Percentiles rank a stretch among this genome's conserved stretches.
Evolutionary conservation across 2,113 vertebrate species (phyloP).

Genomic region (Ptyas mucosa): DNA sequence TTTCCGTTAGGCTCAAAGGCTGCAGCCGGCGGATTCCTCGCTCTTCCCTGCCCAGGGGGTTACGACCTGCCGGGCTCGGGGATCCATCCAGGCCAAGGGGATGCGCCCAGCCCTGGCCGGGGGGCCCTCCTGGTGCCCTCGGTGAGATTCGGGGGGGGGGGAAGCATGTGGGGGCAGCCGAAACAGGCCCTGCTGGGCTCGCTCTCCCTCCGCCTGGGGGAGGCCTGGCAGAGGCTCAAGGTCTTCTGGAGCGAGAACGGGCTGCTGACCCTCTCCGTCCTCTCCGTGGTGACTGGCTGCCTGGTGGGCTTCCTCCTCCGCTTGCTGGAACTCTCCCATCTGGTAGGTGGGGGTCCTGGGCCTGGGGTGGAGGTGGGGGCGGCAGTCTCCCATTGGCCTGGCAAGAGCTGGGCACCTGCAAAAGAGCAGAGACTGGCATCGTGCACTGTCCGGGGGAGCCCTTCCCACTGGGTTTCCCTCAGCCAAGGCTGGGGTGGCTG

Average conservation of each 20-base stretch:
- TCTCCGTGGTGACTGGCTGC: conserved; percentile 78
- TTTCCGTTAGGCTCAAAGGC: conserved; percentile 49
- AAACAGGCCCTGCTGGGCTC: conserved; percentile 26
- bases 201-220: fast-evolving
- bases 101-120: not conserved
- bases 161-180: conserved; percentile 45
- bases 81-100: fast-evolving
- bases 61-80: not conserved
- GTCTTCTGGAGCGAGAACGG: conserved; percentile 72
- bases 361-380: not conserved
- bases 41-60: not conserved
- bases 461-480: too few relatives aligned
- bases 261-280: conserved; percentile 77
- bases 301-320: conserved; percentile 79
- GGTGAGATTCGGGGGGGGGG: fast-evolving
- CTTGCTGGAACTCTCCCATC: conserved; percentile 72
- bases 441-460: too few relatives aligned
- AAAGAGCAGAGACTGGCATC: not conserved
- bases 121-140: not conserved
- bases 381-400: not conserved
- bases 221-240: not conserved
- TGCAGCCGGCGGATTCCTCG: conserved; percentile 17
- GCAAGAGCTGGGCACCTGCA: too few relatives aligned
- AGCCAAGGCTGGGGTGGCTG: too few relatives aligned
- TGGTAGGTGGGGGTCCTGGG: conserved; percentile 65